Evolutionary conservation across 92 coral and sea anemone species (phyloP).

Genomic region (Porites divaricata): DNA sequence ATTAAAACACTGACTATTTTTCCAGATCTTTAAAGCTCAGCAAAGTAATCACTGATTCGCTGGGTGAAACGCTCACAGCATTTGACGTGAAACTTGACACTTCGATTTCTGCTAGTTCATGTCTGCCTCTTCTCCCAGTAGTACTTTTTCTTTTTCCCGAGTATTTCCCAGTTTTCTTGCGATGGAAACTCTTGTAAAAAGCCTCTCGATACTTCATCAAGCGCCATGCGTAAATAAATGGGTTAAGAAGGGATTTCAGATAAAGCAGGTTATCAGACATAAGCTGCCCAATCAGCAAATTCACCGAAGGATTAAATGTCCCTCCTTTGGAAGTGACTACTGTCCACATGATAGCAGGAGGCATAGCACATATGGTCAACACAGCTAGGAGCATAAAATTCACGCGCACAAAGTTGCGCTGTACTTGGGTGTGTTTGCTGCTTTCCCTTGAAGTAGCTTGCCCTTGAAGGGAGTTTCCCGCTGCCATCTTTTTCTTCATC

Average conservation of each 20-base stretch:
- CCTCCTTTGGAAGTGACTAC: background rate
- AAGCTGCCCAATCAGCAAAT: background rate
- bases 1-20: too few relatives aligned
- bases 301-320: background rate
- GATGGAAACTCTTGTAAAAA: background rate
- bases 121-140: background rate
- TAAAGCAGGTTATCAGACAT: slow-evolving; percentile 13
- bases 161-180: background rate
- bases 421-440: background rate
- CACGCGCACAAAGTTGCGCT: slow-evolving; percentile 25
- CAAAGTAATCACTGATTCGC: too few relatives aligned
- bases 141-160: background rate
- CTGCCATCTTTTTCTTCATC: slow-evolving; percentile 14
- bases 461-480: slow-evolving; percentile 4
- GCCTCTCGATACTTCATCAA: slow-evolving; percentile 5
- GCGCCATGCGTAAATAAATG: slow-evolving; percentile 19
- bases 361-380: background rate
- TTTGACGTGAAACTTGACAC: too few relatives aligned
- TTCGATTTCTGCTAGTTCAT: background rate
- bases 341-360: background rate
- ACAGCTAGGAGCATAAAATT: slow-evolving; percentile 11
- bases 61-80: too few relatives aligned
- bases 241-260: slow-evolving; percentile 16
- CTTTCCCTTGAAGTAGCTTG: background rate
- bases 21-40: too few relatives aligned